Evolutionary conservation across 1,140 invertebrate genomes (phyloP), one percentile per base, ranked within the genome.

Genomic region (Conus ventricosus): DNA sequence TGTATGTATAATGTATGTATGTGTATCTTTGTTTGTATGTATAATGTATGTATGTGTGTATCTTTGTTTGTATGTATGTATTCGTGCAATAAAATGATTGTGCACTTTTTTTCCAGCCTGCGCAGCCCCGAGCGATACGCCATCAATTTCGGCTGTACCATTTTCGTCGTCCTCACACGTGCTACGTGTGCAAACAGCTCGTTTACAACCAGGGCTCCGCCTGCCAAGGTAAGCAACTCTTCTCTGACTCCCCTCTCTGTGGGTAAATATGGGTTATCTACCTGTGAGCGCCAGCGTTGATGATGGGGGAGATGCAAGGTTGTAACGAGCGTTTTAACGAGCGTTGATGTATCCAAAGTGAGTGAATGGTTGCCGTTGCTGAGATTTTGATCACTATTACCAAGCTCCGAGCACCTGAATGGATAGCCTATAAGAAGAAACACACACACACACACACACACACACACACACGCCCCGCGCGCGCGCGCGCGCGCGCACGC

Each of bases 171-270:
- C 90, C 90, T 39, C 90, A 91, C 60, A 89, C 88, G 15, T 91
- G 90, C 83, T 91, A 88, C 78, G 90, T 91, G 15, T 91, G 90
- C 60, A 91, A 91, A 63, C 90, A 91, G 75, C 67, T 90, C 17
- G 90, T 91, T 25, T 89, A 84, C n/a, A 91, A 91, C 81, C 90
- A 89, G 85, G 90, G 90, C 0, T 91, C 90, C 60, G 90, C 90
- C 63, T 91, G 90, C 85, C 84, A 91, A 89, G 88, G 90, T 91
- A 57, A 89, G 90, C 10, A 76, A 81, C 57, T 57, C 78, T 57
- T 23, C 27, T 23, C 25, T 81, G 7, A 39, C 71, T 81, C 13
- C 7, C 20, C 25, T 39, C 53, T n/a, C 15, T 17, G 4, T 57
- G 15, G 11, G 23, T n/a, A 55, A 6, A 23, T 25, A 25, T 57